Conservation (phyloP, 1,140 invertebrate species). For the Polypedilum vanderplanki region DNA sequence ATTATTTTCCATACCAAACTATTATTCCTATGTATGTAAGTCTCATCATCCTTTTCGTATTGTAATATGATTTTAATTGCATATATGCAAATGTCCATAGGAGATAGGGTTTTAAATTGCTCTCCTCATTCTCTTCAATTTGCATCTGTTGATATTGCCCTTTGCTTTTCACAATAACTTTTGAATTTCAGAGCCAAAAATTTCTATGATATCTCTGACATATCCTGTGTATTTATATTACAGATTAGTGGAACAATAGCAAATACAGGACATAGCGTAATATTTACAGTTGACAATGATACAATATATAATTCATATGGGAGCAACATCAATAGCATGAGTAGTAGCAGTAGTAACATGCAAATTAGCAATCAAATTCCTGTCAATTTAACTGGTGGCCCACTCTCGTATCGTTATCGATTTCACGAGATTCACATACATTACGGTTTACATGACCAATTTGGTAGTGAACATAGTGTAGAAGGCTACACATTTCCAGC, state of each 20-base stretch:
- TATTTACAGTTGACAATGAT: conserved; percentile 83
- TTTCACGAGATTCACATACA: conserved; percentile 87
- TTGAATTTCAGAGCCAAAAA: no score
- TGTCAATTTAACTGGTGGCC: conserved; percentile 88
- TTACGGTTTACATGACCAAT: conserved; percentile 76
- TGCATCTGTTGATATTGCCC: background rate
- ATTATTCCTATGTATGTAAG: no score
- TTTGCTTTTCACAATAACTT: no score
- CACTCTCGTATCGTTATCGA: conserved; percentile 91
- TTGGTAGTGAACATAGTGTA: conserved; percentile 85
- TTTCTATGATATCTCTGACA: background rate
- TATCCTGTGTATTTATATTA: conserved; percentile 31
- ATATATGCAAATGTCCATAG: conserved; percentile 19
- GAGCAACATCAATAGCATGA: conserved; percentile 15
- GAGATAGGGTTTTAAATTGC: background rate
- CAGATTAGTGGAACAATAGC: conserved; percentile 78
- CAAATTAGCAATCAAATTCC: conserved; percentile 51
- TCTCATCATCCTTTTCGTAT: no score
- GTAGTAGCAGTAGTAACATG: background rate
- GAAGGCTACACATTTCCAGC: conserved; percentile 87
- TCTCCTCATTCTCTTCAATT: conserved; percentile 26
- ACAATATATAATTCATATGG: conserved; percentile 44
- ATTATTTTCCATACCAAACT: no score
- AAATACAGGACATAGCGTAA: conserved; percentile 90
- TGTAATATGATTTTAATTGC: conserved; percentile 24